phyloP scores from a whole-genome alignment of 2,797 vertebrate genomes.

The Coilia nasus region DNA sequence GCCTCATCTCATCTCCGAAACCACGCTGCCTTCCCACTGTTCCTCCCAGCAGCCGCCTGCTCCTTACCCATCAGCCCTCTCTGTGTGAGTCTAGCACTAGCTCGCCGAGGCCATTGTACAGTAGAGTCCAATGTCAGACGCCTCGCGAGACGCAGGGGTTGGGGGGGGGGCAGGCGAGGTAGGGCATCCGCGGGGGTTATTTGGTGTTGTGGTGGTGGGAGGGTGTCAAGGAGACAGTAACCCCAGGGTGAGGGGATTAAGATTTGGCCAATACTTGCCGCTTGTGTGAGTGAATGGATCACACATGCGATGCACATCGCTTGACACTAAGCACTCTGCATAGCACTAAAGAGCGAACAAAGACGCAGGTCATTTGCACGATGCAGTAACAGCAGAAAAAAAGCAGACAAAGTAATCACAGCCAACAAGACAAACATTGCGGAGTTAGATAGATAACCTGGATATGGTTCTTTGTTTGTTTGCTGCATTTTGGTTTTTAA shows the following conservation, averaged over 20 bases:
- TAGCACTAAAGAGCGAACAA: conserved; percentile 32
- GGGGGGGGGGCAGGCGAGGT: conserved; percentile 23
- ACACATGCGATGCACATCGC: conserved; percentile 29
- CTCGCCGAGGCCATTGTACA: conserved; percentile 48
- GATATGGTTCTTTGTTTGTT: neutral
- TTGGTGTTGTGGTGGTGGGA: conserved; percentile 4
- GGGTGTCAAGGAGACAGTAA: conserved; percentile 44
- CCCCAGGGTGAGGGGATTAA: conserved; percentile 53
- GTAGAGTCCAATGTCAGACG: conserved; percentile 44
- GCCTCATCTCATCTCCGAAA: neutral
- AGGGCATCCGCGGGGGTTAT: neutral
- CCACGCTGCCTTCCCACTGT: conserved; percentile 63
- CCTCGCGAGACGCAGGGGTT: conserved; percentile 13
- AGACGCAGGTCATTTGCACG: conserved; percentile 17
- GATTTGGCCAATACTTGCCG: conserved; percentile 45
- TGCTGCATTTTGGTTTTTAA: neutral
- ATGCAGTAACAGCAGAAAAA: neutral
- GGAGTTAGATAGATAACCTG: conserved; percentile 2
- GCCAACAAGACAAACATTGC: neutral
- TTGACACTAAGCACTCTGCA: conserved; percentile 39
- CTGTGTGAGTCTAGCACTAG: conserved; percentile 17
- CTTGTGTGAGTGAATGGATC: conserved; percentile 38
- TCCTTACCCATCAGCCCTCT: conserved; percentile 56
- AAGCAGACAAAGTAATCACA: conserved; percentile 5
- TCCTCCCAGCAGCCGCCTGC: conserved; percentile 54